These are phyloP conservation scores for Smutsia gigantea DNA, from an alignment of 2,797 vertebrate genomes.

Conservation along the genomic window DNA sequence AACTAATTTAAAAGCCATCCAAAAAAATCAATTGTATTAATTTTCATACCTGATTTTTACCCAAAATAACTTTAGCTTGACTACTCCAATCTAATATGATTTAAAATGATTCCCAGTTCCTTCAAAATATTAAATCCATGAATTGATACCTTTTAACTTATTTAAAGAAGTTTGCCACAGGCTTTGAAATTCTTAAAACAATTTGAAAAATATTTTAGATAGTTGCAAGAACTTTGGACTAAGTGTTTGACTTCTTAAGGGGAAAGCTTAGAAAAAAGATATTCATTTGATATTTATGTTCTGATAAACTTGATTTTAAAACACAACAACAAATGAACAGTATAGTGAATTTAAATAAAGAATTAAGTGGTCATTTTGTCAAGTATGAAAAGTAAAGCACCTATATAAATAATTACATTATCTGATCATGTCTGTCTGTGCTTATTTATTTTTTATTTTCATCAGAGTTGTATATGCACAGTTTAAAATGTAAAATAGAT, in stretches of 20 bases:
- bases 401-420: neutral
- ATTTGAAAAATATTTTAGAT: conserved; percentile 60
- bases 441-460: neutral
- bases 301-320: conserved; percentile 51
- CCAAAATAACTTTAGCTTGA: conserved; percentile 61
- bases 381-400: neutral
- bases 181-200: conserved; percentile 62
- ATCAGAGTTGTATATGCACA: neutral
- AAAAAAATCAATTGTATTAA: conserved; percentile 9
- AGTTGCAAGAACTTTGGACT: conserved; percentile 50
- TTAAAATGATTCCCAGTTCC: conserved; percentile 57
- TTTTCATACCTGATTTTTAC: conserved; percentile 58
- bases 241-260: conserved; percentile 42
- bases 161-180: conserved; percentile 67
- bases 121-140: conserved; percentile 62
- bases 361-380: conserved; percentile 1
- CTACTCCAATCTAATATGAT: conserved; percentile 46
- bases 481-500: neutral
- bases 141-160: conserved; percentile 70
- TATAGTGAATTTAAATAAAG: neutral
- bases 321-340: conserved; percentile 15
- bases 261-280: conserved; percentile 17
- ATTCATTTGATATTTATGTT: conserved; percentile 43
- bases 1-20: conserved; percentile 19
- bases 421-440: neutral